Base-by-base conservation (phyloP, 2,888 invertebrate species). In the Phymatocera aterrima region DNA sequence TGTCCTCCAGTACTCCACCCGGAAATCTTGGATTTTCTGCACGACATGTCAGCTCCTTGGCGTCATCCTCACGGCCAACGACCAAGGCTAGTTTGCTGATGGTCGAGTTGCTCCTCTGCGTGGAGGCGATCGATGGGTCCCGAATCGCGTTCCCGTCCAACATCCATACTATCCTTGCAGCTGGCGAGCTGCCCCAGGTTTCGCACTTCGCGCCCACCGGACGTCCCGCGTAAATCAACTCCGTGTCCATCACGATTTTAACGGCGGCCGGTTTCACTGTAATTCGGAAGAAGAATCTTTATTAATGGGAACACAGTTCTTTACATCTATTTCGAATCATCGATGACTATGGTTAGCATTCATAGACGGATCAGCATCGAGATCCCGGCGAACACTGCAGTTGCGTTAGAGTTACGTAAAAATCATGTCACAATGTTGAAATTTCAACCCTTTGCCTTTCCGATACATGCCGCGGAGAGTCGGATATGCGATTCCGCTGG, bases 1-100 rank as follows among this genome's bases (percentile, higher is more conserved):
- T 94, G 88, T 96, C 96, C 91, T 97, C 96, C 77, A 95, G 92
- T 74, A 95, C 94, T 84, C 95, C 95, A 79, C 95, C 96, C 57
- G 96, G 95, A 91, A 97, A 96, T 93, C 96, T 95, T 0, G 96
- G 96, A 92, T 97, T 97, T 90, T 96, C 95, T 79, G 97, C 96
- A 80, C 96, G 93, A 89, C 97, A 97, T 79, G 95, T 94, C 81
- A 97, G 93, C 89, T 95, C 95, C 83, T 95, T 94, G 64, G 96
- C 96, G 88, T 96, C 96, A 91, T 97, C 96, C 83, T 95, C 95
- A 80, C 95, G 93, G 81, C 94, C 93, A 65, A 97, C 94, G 80
- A 94, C 94, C 90, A 97, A 93, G 1, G 95, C 94, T 79, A 97
- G 91, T 78, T 95, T 94, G 82, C 91, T 91, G 82, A 94, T 94